A percentile compares a stretch with the other conserved stretches of the same genome.
Evolutionary conservation across 2,797 vertebrate genomes (phyloP).

Genomic region (Peromyscus melanophrys): DNA sequence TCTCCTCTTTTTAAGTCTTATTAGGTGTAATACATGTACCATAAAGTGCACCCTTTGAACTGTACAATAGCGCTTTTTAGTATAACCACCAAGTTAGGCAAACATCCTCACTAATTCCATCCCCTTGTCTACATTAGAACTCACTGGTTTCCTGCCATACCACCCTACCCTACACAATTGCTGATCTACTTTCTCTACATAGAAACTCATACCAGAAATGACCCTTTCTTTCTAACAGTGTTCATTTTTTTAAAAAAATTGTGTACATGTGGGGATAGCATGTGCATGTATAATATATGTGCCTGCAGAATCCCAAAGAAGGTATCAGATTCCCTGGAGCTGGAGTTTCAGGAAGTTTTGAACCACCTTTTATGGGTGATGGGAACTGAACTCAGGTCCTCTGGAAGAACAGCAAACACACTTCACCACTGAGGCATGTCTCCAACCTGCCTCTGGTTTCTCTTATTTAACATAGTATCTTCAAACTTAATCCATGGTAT

Average conservation of each 20-base stretch:
- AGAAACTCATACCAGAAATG: not conserved
- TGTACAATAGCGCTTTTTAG: constrained; percentile 39
- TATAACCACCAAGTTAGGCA: constrained; percentile 27
- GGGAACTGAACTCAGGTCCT: not conserved
- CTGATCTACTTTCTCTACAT: constrained; percentile 38
- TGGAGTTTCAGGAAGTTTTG: not conserved
- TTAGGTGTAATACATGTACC: not conserved
- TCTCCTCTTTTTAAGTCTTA: not conserved
- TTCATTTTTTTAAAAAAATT: not conserved
- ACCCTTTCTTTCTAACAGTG: not conserved
- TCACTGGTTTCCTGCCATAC: constrained; percentile 2
- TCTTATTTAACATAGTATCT: not conserved
- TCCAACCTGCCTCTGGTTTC: not conserved
- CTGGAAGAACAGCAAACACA: not conserved
- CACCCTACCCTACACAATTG: not conserved
- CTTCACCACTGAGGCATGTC: not conserved
- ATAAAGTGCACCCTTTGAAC: constrained; percentile 37
- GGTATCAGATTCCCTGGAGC: not conserved
- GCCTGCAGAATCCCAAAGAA: not conserved
- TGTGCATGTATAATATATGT: not conserved
- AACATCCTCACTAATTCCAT: constrained; percentile 37
- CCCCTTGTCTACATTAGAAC: not conserved
- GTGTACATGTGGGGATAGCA: not conserved
- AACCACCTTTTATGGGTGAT: not conserved
- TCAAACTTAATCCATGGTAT: constrained; percentile 1